phyloP scores from a whole-genome alignment of 1,140 invertebrate genomes.

The Drosophila lini region DNA sequence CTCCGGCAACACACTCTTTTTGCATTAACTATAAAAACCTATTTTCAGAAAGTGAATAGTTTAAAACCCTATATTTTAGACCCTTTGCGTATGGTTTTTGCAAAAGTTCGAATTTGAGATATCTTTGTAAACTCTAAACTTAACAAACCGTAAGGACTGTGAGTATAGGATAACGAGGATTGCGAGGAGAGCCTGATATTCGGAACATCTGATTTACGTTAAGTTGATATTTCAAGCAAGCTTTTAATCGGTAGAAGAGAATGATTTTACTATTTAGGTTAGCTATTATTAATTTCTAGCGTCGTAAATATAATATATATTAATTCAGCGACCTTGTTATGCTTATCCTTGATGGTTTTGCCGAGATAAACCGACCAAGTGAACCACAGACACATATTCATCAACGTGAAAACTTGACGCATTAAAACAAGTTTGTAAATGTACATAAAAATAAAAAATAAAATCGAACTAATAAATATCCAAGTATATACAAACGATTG shows the following conservation, averaged over 20 bases:
- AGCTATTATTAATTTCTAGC: constrained; percentile 21
- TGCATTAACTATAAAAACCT: constrained; percentile 33
- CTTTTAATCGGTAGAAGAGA: constrained; percentile 29
- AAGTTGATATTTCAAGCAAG: constrained; percentile 34
- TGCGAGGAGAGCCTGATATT: constrained; percentile 35
- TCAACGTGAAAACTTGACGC: not conserved
- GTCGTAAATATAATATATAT: constrained; percentile 4
- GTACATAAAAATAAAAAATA: constrained; percentile 39
- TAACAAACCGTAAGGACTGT: constrained; percentile 30
- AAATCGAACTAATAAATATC: constrained; percentile 43
- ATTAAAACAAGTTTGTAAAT: constrained; percentile 36
- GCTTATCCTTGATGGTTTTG: constrained; percentile 19
- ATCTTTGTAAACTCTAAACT: constrained; percentile 19
- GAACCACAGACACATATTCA: constrained; percentile 9
- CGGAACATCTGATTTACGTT: constrained; percentile 35
- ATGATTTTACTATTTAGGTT: constrained; percentile 40
- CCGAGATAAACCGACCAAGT: constrained; percentile 6
- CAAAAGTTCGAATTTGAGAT: constrained; percentile 26
- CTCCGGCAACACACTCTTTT: constrained; percentile 16
- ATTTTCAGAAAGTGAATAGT: constrained; percentile 46
- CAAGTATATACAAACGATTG: constrained; percentile 5
- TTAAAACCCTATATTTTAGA: constrained; percentile 22
- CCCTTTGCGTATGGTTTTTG: constrained; percentile 12
- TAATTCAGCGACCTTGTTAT: constrained; percentile 23
- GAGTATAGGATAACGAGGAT: constrained; percentile 14